A percentile compares a stretch with the other conserved stretches of the same genome.
phyloP scores from a whole-genome alignment of 1,140 invertebrate species.

The Anastatus disparis region DNA sequence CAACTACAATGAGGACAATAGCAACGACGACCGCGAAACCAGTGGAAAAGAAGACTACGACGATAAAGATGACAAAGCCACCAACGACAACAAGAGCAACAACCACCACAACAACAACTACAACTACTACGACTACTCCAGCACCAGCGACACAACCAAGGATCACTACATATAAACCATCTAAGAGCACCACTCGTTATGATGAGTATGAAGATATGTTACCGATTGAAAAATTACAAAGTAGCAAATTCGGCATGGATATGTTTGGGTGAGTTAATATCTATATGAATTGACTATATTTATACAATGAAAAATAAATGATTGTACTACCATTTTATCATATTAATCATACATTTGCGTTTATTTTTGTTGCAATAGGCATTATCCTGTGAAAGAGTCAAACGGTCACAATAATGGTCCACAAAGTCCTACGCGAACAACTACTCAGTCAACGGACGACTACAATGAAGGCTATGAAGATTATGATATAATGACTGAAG shows the following conservation, averaged over 20 bases:
- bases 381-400: slow-evolving; percentile 32
- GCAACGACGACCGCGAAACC: slow-evolving; percentile 57
- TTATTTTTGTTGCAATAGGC: background rate
- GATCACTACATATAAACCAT: slow-evolving; percentile 59
- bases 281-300: too few relatives aligned
- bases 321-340: too few relatives aligned
- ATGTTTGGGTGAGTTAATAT: slow-evolving; percentile 7
- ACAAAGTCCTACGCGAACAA: slow-evolving; percentile 29
- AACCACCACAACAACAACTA: slow-evolving; percentile 54
- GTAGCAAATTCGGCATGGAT: slow-evolving; percentile 9
- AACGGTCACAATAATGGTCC: slow-evolving; percentile 46
- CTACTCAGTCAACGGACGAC: slow-evolving; percentile 34
- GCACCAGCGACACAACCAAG: slow-evolving; percentile 44
- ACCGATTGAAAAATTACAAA: slow-evolving; percentile 51
- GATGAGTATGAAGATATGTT: slow-evolving; percentile 53
- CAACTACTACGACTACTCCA: slow-evolving; percentile 48
- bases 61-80: slow-evolving; percentile 12
- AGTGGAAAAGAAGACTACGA: slow-evolving; percentile 50
- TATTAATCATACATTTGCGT: too few relatives aligned
- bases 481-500: slow-evolving; percentile 47
- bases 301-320: too few relatives aligned
- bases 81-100: slow-evolving; percentile 51
- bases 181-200: slow-evolving; percentile 37
- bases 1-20: slow-evolving; percentile 48
- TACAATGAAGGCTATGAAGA: slow-evolving; percentile 54